phyloP scores from a whole-genome alignment of 2,888 invertebrate genomes.

The Ischnura elegans region DNA sequence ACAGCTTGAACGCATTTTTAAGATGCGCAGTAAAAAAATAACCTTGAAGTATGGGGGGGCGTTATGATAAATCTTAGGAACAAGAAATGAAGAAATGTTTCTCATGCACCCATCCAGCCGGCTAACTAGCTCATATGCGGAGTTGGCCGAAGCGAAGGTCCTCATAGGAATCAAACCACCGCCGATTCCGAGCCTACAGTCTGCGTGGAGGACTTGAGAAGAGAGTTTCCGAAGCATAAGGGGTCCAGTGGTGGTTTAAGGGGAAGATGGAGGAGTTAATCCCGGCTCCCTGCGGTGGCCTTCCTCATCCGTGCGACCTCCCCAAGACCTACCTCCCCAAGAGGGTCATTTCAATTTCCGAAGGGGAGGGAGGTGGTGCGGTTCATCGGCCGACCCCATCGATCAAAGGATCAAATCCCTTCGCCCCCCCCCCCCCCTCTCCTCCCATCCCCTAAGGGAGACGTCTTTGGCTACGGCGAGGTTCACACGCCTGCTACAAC shows the following conservation, averaged over 20 bases:
- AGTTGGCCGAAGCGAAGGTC: not conserved
- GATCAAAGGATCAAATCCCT: not conserved
- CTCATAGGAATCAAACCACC: constrained; percentile 1
- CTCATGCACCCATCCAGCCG: too few relatives aligned
- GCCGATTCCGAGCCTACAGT: not conserved
- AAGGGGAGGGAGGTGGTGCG: not conserved
- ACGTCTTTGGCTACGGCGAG: too few relatives aligned
- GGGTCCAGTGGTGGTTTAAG: too few relatives aligned
- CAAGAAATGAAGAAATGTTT: too few relatives aligned
- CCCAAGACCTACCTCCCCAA: not conserved
- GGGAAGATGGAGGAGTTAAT: not conserved
- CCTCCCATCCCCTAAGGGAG: too few relatives aligned
- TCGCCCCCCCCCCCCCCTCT: not conserved
- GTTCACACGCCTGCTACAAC: not conserved
- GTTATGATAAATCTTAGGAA: too few relatives aligned
- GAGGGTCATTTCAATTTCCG: constrained; percentile 33
- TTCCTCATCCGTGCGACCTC: not conserved
- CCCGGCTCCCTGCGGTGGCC: not conserved
- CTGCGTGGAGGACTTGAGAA: not conserved
- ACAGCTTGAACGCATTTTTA: too few relatives aligned
- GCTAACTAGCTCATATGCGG: not conserved
- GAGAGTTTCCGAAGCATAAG: not conserved
- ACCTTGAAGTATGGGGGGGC: too few relatives aligned
- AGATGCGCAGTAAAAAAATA: too few relatives aligned
- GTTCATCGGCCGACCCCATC: constrained; percentile 31